A percentile compares a stretch with the other conserved stretches of the same genome.
phyloP scores from a whole-genome alignment of 2,888 invertebrate species.

The Alviniconcha strummeri region DNA sequence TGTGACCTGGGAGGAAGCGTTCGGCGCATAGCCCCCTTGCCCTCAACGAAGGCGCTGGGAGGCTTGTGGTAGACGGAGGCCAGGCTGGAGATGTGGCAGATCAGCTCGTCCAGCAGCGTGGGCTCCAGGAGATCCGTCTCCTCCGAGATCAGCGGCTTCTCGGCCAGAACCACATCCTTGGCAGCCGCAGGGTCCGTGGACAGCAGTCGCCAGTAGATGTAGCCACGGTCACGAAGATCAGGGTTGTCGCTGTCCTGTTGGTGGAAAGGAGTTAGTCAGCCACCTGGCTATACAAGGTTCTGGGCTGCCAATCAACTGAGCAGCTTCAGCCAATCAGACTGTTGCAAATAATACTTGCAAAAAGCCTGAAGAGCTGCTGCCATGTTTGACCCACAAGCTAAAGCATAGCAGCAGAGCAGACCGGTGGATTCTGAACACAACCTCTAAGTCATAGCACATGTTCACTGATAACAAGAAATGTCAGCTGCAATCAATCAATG shows the following conservation, averaged over 20 bases:
- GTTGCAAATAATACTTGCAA: too few species aligned
- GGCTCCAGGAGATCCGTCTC: constrained; percentile 99
- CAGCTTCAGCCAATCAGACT: too few species aligned
- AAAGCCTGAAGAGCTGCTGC: too few species aligned
- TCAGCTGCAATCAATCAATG: too few species aligned
- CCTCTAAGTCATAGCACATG: too few species aligned
- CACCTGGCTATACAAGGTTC: too few species aligned
- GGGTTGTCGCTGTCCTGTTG: constrained; percentile 94
- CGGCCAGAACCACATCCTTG: constrained; percentile 98
- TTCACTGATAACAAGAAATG: too few species aligned
- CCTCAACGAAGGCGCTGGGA: constrained; percentile 98
- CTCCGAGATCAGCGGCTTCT: constrained; percentile 98
- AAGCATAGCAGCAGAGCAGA: too few species aligned
- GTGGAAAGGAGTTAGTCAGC: constrained; percentile 10
- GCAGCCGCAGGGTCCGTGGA: constrained; percentile 99
- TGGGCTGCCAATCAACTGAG: too few species aligned
- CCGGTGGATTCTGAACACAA: too few species aligned
- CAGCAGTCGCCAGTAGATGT: constrained; percentile 98
- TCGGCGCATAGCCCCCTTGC: constrained; percentile 60
- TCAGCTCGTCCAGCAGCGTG: constrained; percentile 96
- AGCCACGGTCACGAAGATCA: constrained; percentile 97
- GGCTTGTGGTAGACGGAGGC: constrained; percentile 99
- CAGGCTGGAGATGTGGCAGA: constrained; percentile 97
- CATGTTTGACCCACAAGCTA: too few species aligned
- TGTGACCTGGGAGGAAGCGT: constrained; percentile 65